Evolutionary conservation across 2,797 vertebrate genomes (phyloP).

Genomic region (Alouatta caraya): DNA sequence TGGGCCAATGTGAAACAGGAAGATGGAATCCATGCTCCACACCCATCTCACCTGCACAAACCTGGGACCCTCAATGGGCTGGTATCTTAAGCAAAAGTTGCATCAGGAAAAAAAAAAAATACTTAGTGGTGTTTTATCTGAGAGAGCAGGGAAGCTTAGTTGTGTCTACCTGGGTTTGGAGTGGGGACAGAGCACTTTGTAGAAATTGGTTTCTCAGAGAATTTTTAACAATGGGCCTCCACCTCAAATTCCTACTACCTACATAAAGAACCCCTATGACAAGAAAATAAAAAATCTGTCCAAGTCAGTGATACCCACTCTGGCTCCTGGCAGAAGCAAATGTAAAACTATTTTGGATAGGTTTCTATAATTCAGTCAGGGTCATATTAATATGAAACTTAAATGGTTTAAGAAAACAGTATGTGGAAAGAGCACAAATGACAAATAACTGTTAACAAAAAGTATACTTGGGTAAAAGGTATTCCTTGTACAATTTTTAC

Average conservation of each 20-base stretch:
- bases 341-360: neutral
- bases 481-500: neutral
- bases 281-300: neutral
- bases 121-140: neutral
- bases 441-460: neutral
- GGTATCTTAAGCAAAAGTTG: neutral
- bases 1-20: neutral
- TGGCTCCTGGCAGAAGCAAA: neutral
- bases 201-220: neutral
- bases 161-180: neutral
- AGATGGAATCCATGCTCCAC: neutral
- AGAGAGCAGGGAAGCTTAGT: neutral
- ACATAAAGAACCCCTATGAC: neutral
- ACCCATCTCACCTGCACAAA: neutral
- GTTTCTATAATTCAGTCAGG: neutral
- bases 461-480: neutral
- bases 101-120: neutral
- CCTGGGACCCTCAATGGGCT: neutral
- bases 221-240: neutral
- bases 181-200: neutral
- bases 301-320: neutral
- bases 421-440: neutral
- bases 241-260: slow-evolving; percentile 6
- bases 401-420: neutral
- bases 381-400: neutral